A percentile compares a stretch with the other conserved stretches of the same genome.
Conservation (phyloP, 2,113 vertebrate genomes). For the Picathartes gymnocephalus region DNA sequence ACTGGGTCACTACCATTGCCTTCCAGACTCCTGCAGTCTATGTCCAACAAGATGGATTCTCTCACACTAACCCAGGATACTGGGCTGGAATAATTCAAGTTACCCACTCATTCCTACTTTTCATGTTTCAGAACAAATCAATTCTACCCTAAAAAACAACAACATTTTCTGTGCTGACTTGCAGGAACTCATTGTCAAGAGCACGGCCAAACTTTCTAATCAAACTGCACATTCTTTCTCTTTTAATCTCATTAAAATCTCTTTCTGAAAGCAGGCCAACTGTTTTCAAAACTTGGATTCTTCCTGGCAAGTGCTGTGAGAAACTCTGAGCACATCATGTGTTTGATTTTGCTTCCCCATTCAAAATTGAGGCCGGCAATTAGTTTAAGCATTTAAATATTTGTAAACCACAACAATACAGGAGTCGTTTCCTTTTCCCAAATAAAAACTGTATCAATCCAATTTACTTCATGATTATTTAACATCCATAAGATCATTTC, state of each 20-base stretch:
- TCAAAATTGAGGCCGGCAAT: conserved; percentile 12
- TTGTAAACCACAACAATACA: conserved; percentile 40
- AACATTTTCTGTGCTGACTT: neutral
- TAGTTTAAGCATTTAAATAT: conserved; percentile 33
- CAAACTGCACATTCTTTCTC: conserved; percentile 37
- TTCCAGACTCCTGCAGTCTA: neutral
- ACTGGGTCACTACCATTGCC: neutral
- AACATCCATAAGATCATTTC: neutral
- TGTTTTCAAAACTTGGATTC: conserved; percentile 26
- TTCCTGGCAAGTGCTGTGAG: conserved; percentile 41
- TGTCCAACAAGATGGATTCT: neutral
- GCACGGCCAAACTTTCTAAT: conserved; percentile 1
- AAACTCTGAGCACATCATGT: conserved; percentile 11
- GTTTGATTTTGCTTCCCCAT: conserved; percentile 43
- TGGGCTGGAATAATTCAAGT: neutral
- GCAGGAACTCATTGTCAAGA: neutral
- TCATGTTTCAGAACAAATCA: neutral
- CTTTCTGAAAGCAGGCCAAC: conserved; percentile 39
- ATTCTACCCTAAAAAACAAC: neutral
- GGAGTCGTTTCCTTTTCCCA: conserved; percentile 9
- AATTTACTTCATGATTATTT: conserved; percentile 9
- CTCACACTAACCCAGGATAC: neutral
- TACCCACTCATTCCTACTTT: neutral
- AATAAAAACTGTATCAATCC: conserved; percentile 12
- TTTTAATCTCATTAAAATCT: conserved; percentile 44